Evolutionary conservation across 2,797 vertebrate genomes (phyloP).

Genomic region (Furcifer pardalis): DNA sequence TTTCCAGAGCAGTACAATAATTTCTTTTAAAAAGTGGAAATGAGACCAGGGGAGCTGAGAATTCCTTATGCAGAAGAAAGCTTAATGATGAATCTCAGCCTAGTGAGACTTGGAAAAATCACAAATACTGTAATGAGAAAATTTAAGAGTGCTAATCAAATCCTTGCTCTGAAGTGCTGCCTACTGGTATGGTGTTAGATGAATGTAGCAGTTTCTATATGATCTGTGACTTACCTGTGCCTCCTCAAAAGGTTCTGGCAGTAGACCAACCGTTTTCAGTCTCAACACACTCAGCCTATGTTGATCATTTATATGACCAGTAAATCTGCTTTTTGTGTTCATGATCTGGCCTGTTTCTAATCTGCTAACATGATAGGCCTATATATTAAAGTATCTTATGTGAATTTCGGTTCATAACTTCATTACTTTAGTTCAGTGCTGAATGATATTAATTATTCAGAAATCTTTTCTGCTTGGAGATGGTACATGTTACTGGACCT

Average conservation of each 20-base stretch:
- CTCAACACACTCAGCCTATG: too few species aligned
- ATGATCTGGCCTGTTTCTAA: neutral
- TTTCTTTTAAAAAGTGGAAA: too few species aligned
- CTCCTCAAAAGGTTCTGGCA: neutral
- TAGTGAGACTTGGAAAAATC: too few species aligned
- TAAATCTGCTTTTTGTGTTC: neutral
- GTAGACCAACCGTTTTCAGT: neutral
- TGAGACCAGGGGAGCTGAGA: too few species aligned
- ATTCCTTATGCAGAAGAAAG: too few species aligned
- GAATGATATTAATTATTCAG: neutral
- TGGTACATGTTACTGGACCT: neutral
- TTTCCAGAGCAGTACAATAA: too few species aligned
- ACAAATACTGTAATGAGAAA: too few species aligned
- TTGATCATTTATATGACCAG: neutral
- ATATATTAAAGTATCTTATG: neutral
- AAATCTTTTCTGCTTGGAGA: neutral
- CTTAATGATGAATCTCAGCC: too few species aligned
- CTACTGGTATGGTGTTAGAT: neutral
- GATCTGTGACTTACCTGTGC: neutral
- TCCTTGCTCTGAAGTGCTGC: too few species aligned
- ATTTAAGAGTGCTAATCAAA: too few species aligned
- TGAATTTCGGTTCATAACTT: neutral
- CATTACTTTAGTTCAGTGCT: too few species aligned
- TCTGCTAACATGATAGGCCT: neutral
- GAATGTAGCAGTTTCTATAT: neutral